Base-by-base conservation (phyloP, 1,140 invertebrate genomes). In the Acromyrmex charruanus region DNA sequence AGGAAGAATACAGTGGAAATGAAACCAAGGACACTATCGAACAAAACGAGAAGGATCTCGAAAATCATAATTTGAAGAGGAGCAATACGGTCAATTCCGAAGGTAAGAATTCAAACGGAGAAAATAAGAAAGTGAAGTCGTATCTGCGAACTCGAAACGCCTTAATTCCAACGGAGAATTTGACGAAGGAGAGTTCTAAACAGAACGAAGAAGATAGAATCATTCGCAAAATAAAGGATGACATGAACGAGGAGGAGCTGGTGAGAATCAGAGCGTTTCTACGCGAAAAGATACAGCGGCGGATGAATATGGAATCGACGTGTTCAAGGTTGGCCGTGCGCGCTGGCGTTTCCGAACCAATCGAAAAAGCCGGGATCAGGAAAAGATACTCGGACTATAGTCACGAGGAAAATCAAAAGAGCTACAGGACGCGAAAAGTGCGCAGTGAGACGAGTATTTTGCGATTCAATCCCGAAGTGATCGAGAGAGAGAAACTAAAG, bases 371-470 rank as follows among this genome's bases (percentile, higher is more conserved):
- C 5, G 89, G 88, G 3, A 91, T 92, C 55, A 82, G 51, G 31
- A 91, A 90, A 72, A 82, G 90, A 59, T 88, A 90, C 55, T 92
- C 91, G 21, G 87, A 93, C 39, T 86, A 84, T 55, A 28, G 53
- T 0, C 59, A 49, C 25, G 59, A 74, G 10, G 81, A 89, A 39
- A 59, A 75, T 14, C 84, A 85, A 2, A 63, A n/a, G 7, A 87
- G 88, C 75, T 93, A 94, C 58, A 88, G 90, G 0, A 89, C 91
- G 0, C 89, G 93, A 58, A 94, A 94, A 86, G 92, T 92, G 21
- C 91, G 92, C 25, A 95, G 94, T 74, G 93, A 94, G n/a, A 91
- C 86, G 12, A 94, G 86, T 75, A 79, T 94, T 31, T 61, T 87
- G 51, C 63, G 88, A 85, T 87, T 86, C 69, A 81, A 92, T 63